Evolutionary conservation across 1,140 invertebrate species (phyloP).

Genomic region (Aphidius ervi): DNA sequence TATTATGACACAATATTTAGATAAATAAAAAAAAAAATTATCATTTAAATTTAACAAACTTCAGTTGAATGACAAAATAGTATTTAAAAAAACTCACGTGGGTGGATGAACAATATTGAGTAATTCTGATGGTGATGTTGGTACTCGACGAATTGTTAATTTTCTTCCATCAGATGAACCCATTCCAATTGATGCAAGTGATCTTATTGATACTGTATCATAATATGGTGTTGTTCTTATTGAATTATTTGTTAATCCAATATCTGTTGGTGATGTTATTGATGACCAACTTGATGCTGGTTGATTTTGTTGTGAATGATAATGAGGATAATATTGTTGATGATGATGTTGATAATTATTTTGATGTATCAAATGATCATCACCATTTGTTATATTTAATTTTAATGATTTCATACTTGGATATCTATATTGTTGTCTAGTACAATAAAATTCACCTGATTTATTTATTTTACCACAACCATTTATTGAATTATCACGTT

Average conservation of each 20-base stretch:
- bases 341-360: slow-evolving; percentile 12
- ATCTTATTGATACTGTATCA: slow-evolving; percentile 67
- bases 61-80: neutral
- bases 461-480: slow-evolving; percentile 23
- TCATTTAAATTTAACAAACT: no score
- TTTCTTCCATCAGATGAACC: slow-evolving; percentile 81
- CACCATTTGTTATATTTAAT: slow-evolving; percentile 35
- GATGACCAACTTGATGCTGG: slow-evolving; percentile 33
- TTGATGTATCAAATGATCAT: slow-evolving; percentile 28
- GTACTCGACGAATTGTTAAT: slow-evolving; percentile 74
- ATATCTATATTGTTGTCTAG: slow-evolving; percentile 27
- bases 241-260: slow-evolving; percentile 32
- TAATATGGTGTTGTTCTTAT: slow-evolving; percentile 36
- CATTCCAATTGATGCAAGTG: slow-evolving; percentile 77
- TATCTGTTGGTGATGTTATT: slow-evolving; percentile 32
- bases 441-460: slow-evolving; percentile 28
- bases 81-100: slow-evolving; percentile 62
- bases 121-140: slow-evolving; percentile 75
- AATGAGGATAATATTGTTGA: neutral
- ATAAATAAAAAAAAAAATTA: no score
- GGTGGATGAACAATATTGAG: slow-evolving; percentile 76
- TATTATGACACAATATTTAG: no score
- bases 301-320: slow-evolving; percentile 1
- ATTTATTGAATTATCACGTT: slow-evolving; percentile 20
- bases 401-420: slow-evolving; percentile 40